Evolutionary conservation across 1,140 invertebrate genomes (phyloP), one percentile per base, ranked within the genome.

Genomic region (Drosophila persimilis): DNA sequence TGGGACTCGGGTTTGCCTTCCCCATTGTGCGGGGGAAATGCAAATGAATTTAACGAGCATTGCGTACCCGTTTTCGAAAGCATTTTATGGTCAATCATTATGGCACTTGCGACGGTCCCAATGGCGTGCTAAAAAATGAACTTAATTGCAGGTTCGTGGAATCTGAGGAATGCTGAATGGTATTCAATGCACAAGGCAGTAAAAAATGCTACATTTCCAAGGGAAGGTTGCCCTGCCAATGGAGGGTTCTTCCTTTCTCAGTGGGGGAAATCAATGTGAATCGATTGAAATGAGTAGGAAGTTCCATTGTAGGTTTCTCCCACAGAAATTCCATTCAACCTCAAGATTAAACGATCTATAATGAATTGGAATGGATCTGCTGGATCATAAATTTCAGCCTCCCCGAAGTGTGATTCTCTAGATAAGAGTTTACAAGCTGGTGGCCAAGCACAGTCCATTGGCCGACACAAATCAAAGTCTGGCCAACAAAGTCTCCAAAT

Each of bases 401-500:
- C 39, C 52, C 56, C 43, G 43, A 63, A 69, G 66, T 69, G 66
- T 69, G 66, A 70, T 70, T 69, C 66, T 69, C 26, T 57, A 57
- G 66, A 70, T 70, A 70, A 70, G 52, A 15, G 15, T n/a, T 15
- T 50, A 69, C 62, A 54, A 66, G 72, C 41, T 51, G 35, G 60
- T 47, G 56, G 47, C 41, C 62, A 39, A 39, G 11, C 35, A 13
- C 13, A 39, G 35, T 39, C 35, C 35, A 5, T 39, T 39, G 35
- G 35, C 35, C 35, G 35, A 13, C 35, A 39, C 35, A 39, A 39
- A 39, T 39, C 35, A 39, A 39, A 39, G 35, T 72, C 24, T 73
- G 67, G 54, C 56, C 69, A 83, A 83, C 67, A 80, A 73, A 73
- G 80, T 83, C 55, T 78, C 63, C 62, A 75, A 83, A 75, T 83